A percentile compares a stretch with the other conserved stretches of the same genome.
phyloP scores from a whole-genome alignment of 1,140 invertebrate species.

The Bathynomus jamesi region DNA sequence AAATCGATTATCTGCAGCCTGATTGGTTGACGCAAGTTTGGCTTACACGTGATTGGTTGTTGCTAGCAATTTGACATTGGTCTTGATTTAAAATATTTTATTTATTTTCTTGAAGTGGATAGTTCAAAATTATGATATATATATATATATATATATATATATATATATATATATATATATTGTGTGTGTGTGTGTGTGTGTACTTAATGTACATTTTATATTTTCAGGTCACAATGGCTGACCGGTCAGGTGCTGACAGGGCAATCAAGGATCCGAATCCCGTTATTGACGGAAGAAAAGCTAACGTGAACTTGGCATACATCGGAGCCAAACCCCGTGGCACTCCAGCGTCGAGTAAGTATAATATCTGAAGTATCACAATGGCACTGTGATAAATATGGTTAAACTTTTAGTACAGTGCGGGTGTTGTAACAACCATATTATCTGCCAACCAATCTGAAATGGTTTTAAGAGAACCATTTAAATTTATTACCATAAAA shows the following conservation, averaged over 20 bases:
- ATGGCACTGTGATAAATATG: too few species aligned
- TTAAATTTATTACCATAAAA: too few species aligned
- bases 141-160: neutral
- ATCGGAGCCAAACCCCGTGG: conserved; percentile 90
- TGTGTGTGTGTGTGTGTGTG: too few species aligned
- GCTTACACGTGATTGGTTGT: neutral
- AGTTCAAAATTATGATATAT: too few species aligned
- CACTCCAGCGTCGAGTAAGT: neutral
- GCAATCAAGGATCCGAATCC: conserved; percentile 97
- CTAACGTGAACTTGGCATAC: conserved; percentile 96
- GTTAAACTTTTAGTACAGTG: too few species aligned
- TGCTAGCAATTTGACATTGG: neutral
- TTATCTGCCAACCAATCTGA: too few species aligned
- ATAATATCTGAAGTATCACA: too few species aligned
- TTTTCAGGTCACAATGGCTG: conserved; percentile 92
- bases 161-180: neutral
- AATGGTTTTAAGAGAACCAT: too few species aligned
- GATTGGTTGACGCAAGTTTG: neutral
- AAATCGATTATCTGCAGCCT: neutral
- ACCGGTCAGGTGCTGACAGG: conserved; percentile 80
- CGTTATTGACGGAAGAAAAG: conserved; percentile 96
- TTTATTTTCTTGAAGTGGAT: too few species aligned
- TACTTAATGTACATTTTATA: neutral
- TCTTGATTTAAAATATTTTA: too few species aligned
- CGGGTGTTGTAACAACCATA: too few species aligned